Evolutionary conservation across 2,888 invertebrate genomes (phyloP), one percentile per base, ranked within the genome.

Genomic region (Drosophila fulvimacula): DNA sequence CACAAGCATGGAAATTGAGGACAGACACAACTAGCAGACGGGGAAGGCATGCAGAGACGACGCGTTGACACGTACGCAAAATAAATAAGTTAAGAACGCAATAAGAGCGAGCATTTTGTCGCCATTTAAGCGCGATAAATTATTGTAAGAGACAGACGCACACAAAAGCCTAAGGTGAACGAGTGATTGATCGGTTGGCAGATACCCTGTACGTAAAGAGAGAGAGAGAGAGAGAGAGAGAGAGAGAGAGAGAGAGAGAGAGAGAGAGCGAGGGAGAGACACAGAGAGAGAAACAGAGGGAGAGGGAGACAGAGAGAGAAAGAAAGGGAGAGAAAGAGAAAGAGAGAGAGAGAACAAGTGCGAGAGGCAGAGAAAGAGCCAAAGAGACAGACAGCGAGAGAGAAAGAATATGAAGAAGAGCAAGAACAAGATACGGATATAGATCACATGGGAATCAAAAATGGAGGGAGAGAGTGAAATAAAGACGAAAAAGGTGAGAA

Each of bases 81-180:
- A 83, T 83, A 83, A 83, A 83, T 83, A 88, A 86, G 87, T 86
- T 88, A 75, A 81, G 84, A 88, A 83, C 87, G 89, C 87, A 83
- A 83, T 83, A 83, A 83, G 87, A 83, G 89, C 73, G 81, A 80
- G 75, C 87, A 86, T 83, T 88, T 83, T 83, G 83, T 86, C 89
- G 89, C 87, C 89, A 88, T 83, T 83, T 86, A 88, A 83, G 84
- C 81, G 87, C 84, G 81, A 82, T 88, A 82, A 85, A 82, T 88
- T 82, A 88, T 84, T 79, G 88, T 65, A 68, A 67, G 62, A 68
- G 76, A 69, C 49, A 67, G 49, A 69, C 42, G 36, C 24, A 42
- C 30, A 27, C 9, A 7, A 7, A 10, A 48, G 19, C n/a, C 32
- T 51, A 9, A n/a, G 34, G 39, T 17, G 15, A n/a, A 21, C 30